phyloP scores from a whole-genome alignment of 2,113 vertebrate species.

The Marcusenius ussheri region DNA sequence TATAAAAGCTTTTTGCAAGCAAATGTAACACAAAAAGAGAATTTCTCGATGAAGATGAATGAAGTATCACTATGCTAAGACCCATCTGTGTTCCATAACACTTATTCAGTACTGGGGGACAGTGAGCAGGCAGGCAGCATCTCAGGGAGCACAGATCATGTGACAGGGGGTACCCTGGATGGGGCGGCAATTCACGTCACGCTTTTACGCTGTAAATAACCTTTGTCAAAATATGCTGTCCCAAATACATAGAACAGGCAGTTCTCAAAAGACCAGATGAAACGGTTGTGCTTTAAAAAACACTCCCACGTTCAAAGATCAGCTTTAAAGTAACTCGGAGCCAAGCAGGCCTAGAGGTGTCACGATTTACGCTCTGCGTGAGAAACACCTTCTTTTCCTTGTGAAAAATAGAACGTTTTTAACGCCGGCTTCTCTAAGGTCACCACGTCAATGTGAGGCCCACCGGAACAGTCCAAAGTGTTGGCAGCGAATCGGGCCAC shows the following conservation, averaged over 20 bases:
- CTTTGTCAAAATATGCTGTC: neutral
- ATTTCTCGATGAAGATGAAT: neutral
- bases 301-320: neutral
- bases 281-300: neutral
- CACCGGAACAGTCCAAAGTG: neutral
- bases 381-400: neutral
- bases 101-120: neutral
- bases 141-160: neutral
- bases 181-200: neutral
- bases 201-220: neutral
- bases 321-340: neutral
- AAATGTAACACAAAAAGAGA: neutral
- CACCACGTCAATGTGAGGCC: neutral
- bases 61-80: neutral
- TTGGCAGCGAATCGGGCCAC: neutral
- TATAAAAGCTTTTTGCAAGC: too few relatives aligned
- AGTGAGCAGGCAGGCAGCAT: neutral
- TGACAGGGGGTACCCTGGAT: neutral
- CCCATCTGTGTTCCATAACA: neutral
- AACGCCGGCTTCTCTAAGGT: neutral
- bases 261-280: neutral
- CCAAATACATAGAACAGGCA: neutral
- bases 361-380: neutral
- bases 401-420: neutral
- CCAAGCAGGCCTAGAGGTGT: neutral